phyloP scores from a whole-genome alignment of 2,797 vertebrate species.

The Clarias fuscus region DNA sequence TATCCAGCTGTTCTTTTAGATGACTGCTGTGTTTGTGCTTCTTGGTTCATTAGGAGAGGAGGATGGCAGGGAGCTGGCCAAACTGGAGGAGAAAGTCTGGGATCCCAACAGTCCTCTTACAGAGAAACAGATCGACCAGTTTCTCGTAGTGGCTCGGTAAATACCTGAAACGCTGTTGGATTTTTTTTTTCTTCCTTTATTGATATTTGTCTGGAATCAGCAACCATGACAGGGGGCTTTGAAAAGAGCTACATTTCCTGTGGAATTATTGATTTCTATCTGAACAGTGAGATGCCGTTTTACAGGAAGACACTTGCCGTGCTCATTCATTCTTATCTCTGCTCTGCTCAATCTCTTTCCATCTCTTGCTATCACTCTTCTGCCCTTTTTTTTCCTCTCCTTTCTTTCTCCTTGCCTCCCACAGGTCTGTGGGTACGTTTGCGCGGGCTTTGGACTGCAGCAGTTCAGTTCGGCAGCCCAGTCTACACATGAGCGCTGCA shows the following conservation, averaged over 20 bases:
- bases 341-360: constrained; percentile 3
- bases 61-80: constrained; percentile 88
- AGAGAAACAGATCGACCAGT: constrained; percentile 98
- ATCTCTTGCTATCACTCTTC: background rate
- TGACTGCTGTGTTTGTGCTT: constrained; percentile 45
- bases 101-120: constrained; percentile 87
- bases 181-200: background rate
- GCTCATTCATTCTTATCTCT: background rate
- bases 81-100: constrained; percentile 95
- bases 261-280: constrained; percentile 14
- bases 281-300: constrained; percentile 12
- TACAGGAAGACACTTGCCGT: background rate
- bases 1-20: constrained; percentile 30
- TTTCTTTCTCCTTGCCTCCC: constrained; percentile 5
- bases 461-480: constrained; percentile 96
- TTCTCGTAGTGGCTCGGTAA: constrained; percentile 96
- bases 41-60: constrained; percentile 78
- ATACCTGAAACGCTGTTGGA: constrained; percentile 49
- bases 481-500: constrained; percentile 97
- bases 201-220: constrained; percentile 6
- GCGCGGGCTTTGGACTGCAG: constrained; percentile 95
- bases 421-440: constrained; percentile 94
- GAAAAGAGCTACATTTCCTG: background rate
- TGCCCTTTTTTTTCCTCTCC: background rate
- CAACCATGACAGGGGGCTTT: background rate